Evolutionary conservation across 1,140 invertebrate species (phyloP).

Genomic region (Zaprionus capensis): DNA sequence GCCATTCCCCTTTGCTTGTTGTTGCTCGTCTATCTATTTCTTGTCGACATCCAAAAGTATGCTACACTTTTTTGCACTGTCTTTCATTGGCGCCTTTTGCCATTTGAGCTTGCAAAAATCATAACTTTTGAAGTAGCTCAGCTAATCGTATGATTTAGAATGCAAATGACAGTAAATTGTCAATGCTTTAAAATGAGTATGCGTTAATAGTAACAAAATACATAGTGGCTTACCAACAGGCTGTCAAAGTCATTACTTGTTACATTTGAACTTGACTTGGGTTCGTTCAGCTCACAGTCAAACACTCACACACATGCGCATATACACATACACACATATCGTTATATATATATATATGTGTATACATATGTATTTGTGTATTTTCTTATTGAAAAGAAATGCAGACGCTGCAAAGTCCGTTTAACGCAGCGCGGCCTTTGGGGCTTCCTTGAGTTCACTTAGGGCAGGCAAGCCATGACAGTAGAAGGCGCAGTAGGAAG

Average conservation of each 20-base stretch:
- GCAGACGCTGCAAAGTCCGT: constrained; percentile 57
- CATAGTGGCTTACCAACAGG: neutral
- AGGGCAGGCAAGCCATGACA: neutral
- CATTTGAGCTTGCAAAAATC: too few relatives aligned
- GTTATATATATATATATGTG: neutral
- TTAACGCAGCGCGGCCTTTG: neutral
- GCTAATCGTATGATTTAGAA: too few relatives aligned
- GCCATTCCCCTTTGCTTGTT: neutral
- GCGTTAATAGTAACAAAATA: too few relatives aligned
- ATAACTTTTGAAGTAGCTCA: too few relatives aligned
- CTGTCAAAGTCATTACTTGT: constrained; percentile 3
- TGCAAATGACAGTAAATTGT: too few relatives aligned
- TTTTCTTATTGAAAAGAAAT: constrained; percentile 71
- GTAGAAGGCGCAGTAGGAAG: neutral
- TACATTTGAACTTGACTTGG: neutral
- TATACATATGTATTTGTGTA: constrained; percentile 18
- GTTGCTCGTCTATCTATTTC: neutral
- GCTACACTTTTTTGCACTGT: constrained; percentile 5
- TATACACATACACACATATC: neutral
- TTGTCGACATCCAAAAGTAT: neutral
- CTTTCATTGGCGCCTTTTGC: neutral
- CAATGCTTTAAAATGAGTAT: too few relatives aligned
- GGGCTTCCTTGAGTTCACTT: neutral
- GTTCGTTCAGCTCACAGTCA: neutral
- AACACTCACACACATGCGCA: neutral